Base-by-base conservation (phyloP, 1,140 invertebrate genomes). In the Saccostrea cuccullata region DNA sequence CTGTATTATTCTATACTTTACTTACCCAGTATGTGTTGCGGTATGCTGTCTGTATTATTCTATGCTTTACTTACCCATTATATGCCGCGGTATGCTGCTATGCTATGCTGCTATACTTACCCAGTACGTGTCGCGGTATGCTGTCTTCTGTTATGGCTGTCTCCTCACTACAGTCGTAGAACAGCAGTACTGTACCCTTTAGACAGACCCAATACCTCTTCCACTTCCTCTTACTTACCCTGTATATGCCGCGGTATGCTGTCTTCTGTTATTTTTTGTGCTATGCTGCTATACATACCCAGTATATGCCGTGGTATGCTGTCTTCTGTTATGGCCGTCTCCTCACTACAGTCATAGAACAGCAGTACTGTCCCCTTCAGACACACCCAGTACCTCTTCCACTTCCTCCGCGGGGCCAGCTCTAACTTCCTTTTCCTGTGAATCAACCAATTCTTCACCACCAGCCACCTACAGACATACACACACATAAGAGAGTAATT, bases 311-410 rank as follows among this genome's bases (percentile, higher is more conserved):
- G 23, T 13, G 70, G 70, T 26, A 94, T 90, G 77, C 89, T 93
- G 64, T 93, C 92, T 55, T 94, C 93, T 15, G 89, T 91, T 23
- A 92, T 88, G 23, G 97, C 97, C 94, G 98, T 98, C 83, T 98
- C 97, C 47, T 98, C 98, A 94, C 98, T 98, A 94, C 98, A 99
- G 2, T 98, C 98, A 95, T 99, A 99, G 95, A 99, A 99, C 36
- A 99, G 96, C 30, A 99, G 96, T 26, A 98, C 99, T 17, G 98
- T 99, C 87, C 98, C 98, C 95, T 99, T 99, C 85, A 99, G 96
- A 95, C 98, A 99, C 15, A 99, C 98, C 98, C 98, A 99, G 95
- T 99, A 99, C 83, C 98, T 98, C 95, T 99, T 99, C 98, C 98
- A 99, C 88, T 98, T 98, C 67, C 98, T 96, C 94, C 98, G 98